Conservation (phyloP, 2,797 vertebrate species). For the Hypotaenidia philippensis region DNA sequence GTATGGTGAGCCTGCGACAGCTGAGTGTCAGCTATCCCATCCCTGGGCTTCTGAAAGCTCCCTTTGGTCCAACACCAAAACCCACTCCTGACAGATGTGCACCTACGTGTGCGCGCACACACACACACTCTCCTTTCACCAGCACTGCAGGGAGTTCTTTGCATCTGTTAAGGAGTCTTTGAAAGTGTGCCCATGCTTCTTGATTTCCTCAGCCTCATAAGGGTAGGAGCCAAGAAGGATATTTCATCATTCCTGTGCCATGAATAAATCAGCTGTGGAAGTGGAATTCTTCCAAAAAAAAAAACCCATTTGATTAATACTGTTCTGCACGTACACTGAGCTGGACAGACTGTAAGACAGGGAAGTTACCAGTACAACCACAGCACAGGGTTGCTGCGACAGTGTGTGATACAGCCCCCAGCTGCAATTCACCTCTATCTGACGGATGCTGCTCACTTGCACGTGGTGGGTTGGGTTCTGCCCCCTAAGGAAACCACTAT, state of each 20-base stretch:
- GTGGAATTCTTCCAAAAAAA: not conserved
- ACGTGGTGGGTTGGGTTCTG: rapidly evolving
- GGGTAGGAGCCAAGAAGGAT: not conserved
- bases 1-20: not conserved
- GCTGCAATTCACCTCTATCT: not conserved
- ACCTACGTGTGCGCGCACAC: rapidly evolving
- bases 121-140: not conserved
- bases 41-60: not conserved
- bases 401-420: not conserved
- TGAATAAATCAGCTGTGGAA: not conserved
- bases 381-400: not conserved
- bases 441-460: rapidly evolving
- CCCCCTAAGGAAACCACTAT: not conserved
- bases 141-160: not conserved
- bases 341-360: not conserved
- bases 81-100: rapidly evolving
- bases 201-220: not conserved
- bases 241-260: not conserved
- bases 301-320: not conserved
- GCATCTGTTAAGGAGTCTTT: not conserved
- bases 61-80: not conserved
- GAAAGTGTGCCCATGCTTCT: not conserved
- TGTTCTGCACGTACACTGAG: not conserved
- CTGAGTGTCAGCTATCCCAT: not conserved
- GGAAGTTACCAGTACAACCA: not conserved